Percentiles rank a stretch among this genome's conserved stretches.
Evolutionary conservation across 2,113 vertebrate genomes (phyloP).

Genomic region (Montifringilla adamsi): DNA sequence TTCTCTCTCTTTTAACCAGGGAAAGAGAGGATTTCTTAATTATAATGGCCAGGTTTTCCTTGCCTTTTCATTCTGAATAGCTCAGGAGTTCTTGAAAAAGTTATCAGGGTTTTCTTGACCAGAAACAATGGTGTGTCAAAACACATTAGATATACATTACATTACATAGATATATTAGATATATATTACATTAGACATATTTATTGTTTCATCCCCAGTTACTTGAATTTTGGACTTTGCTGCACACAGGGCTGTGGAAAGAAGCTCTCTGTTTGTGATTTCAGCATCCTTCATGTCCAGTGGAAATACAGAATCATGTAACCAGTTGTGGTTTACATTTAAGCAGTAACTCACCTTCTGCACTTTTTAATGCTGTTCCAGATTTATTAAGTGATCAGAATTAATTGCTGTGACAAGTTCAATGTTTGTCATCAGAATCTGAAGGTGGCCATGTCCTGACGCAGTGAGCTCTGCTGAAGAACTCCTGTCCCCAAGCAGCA

Average conservation of each 20-base stretch:
- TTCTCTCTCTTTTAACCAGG: neutral
- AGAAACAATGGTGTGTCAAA: neutral
- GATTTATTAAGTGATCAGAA: neutral
- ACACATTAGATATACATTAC: too few species aligned
- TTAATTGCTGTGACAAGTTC: neutral
- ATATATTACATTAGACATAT: neutral
- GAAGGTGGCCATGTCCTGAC: neutral
- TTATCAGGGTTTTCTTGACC: neutral
- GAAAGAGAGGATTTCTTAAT: neutral
- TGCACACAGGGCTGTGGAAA: neutral
- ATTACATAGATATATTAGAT: too few species aligned
- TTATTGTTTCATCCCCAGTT: neutral
- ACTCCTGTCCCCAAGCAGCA: accelerated
- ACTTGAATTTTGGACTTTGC: neutral
- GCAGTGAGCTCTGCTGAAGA: neutral
- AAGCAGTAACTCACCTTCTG: neutral
- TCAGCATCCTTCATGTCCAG: neutral
- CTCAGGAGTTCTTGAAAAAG: neutral
- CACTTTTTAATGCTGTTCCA: neutral
- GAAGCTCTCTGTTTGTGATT: accelerated
- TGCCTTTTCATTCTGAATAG: neutral
- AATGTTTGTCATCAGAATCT: neutral
- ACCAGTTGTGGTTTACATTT: neutral
- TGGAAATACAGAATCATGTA: neutral
- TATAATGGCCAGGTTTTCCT: neutral